Conservation (phyloP, 2,113 vertebrate genomes). For the Gila orcuttii region DNA sequence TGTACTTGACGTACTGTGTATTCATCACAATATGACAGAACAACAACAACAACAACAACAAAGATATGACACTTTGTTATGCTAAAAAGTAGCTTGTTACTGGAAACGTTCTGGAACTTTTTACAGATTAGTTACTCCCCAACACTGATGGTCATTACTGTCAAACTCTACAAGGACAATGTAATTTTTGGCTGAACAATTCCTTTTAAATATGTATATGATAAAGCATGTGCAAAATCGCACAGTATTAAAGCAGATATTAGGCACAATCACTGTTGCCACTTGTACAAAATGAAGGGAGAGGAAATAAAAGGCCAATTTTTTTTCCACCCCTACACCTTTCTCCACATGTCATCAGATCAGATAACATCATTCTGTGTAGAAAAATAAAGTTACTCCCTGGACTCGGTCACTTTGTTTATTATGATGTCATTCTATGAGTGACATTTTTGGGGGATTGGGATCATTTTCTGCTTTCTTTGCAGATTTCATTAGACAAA, state of each 20-base stretch:
- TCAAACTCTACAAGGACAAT: not conserved
- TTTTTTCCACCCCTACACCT: not conserved
- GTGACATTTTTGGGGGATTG: not conserved
- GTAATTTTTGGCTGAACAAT: not conserved
- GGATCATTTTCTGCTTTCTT: conserved; percentile 20
- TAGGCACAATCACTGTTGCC: not conserved
- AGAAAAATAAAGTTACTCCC: conserved; percentile 20
- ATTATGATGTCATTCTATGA: conserved; percentile 30
- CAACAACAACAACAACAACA: too few relatives aligned
- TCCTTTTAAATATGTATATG: not conserved
- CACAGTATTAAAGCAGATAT: not conserved
- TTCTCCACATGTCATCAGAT: not conserved
- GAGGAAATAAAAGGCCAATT: not conserved
- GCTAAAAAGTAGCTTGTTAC: not conserved
- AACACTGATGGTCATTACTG: too few relatives aligned
- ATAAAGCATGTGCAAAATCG: not conserved
- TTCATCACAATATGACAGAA: not conserved
- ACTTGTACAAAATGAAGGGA: not conserved
- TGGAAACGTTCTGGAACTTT: not conserved
- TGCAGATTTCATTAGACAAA: conserved; percentile 15
- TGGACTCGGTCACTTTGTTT: conserved; percentile 8
- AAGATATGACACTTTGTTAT: not conserved
- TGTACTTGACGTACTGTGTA: not conserved
- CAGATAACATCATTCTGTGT: conserved; percentile 22
- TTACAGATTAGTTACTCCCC: not conserved